Conservation (phyloP, 2,888 invertebrate species). For the Gibbula magus region DNA sequence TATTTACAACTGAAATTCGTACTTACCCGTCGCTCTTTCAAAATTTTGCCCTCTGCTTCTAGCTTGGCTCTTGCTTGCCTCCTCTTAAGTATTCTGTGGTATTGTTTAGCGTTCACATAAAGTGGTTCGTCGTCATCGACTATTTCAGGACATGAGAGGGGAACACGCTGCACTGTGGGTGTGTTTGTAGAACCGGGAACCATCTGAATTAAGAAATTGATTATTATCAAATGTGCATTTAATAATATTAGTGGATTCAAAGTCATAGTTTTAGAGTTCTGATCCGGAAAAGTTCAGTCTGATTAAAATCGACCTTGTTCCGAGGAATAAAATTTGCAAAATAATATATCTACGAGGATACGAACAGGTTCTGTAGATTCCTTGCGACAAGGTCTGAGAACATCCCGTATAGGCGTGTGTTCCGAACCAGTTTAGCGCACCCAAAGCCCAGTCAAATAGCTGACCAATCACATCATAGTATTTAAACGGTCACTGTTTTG, state of each 20-base stretch:
- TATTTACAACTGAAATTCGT: not conserved
- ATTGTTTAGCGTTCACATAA: conserved; percentile 99
- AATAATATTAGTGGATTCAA: not conserved
- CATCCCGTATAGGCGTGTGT: too few relatives aligned
- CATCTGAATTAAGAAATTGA: conserved; percentile 20
- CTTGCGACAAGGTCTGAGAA: too few relatives aligned
- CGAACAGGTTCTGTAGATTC: too few relatives aligned
- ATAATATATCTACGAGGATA: too few relatives aligned
- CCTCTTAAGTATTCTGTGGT: conserved; percentile 94
- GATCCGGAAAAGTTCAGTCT: too few relatives aligned
- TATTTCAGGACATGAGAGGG: conserved; percentile 41
- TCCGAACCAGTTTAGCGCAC: too few relatives aligned
- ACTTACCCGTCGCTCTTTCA: conserved; percentile 91
- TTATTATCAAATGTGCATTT: not conserved
- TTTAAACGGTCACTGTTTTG: too few relatives aligned
- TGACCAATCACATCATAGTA: too few relatives aligned
- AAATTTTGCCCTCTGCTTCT: conserved; percentile 95
- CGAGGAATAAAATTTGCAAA: too few relatives aligned
- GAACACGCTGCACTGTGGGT: conserved; percentile 38
- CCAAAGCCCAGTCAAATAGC: too few relatives aligned
- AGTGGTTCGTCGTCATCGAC: conserved; percentile 89
- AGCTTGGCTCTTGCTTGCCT: conserved; percentile 95
- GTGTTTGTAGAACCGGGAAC: conserved; percentile 46
- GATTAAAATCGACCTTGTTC: too few relatives aligned
- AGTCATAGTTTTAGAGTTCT: too few relatives aligned